Percentiles rank a stretch among this genome's conserved stretches.
Evolutionary conservation across 1,140 invertebrate species (phyloP).

Genomic region (Drosophila willistoni): DNA sequence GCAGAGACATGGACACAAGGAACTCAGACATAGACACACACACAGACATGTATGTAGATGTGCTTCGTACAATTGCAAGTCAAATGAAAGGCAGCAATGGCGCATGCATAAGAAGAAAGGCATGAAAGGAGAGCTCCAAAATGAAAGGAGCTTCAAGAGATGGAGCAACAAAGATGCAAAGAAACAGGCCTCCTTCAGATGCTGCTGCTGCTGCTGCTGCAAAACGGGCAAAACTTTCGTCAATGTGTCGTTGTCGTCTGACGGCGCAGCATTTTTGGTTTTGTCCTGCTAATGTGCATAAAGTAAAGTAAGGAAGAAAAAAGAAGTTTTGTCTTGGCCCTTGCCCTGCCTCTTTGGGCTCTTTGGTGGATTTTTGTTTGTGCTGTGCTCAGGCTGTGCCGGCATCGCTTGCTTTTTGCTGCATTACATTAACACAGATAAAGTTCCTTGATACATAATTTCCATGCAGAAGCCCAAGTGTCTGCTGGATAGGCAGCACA

Average conservation of each 20-base stretch:
- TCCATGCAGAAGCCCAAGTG: slow-evolving; percentile 69
- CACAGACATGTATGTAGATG: slow-evolving; percentile 9
- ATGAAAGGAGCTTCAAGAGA: not conserved
- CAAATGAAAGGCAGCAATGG: slow-evolving; percentile 58
- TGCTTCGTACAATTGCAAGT: slow-evolving; percentile 37
- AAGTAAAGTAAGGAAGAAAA: not conserved
- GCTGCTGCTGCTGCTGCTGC: slow-evolving; percentile 12
- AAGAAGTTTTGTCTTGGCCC: slow-evolving; percentile 7
- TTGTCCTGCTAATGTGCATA: slow-evolving; percentile 62
- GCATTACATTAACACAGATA: slow-evolving; percentile 81
- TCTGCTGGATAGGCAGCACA: slow-evolving; percentile 50
- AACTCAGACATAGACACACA: slow-evolving; percentile 11
- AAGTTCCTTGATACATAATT: slow-evolving; percentile 82
- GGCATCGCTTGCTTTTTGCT: slow-evolving; percentile 64
- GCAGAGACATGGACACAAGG: slow-evolving; percentile 21
- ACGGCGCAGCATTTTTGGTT: slow-evolving; percentile 20
- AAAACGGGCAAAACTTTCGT: slow-evolving; percentile 57
- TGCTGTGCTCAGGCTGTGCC: slow-evolving; percentile 35
- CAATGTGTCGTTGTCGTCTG: slow-evolving; percentile 48
- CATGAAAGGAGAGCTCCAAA: not conserved
- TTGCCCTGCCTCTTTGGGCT: not conserved
- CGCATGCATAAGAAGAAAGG: slow-evolving; percentile 38
- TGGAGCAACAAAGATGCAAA: not conserved
- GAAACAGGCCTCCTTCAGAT: slow-evolving; percentile 8
- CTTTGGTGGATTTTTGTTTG: slow-evolving; percentile 38